These are phyloP conservation scores for Drosophila nigricruria DNA, from an alignment of 2,888 invertebrate species.

Conservation along the genomic window DNA sequence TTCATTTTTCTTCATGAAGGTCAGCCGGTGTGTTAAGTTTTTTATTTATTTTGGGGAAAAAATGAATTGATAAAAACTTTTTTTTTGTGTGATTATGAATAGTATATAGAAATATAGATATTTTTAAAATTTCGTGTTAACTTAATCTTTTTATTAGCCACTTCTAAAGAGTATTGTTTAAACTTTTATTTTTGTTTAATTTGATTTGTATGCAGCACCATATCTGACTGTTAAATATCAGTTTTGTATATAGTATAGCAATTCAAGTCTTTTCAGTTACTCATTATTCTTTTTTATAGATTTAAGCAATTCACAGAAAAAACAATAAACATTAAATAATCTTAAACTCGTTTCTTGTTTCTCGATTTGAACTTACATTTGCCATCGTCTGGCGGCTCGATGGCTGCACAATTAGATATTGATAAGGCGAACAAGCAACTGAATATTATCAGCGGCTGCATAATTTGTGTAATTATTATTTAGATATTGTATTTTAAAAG, in stretches of 20 bases:
- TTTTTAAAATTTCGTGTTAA: background rate
- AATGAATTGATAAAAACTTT: conserved; percentile 1
- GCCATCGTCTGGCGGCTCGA: conserved; percentile 72
- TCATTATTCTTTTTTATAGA: background rate
- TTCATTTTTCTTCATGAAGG: conserved; percentile 54
- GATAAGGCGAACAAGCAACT: conserved; percentile 57
- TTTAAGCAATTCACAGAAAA: background rate
- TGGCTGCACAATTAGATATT: conserved; percentile 41
- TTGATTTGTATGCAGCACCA: background rate
- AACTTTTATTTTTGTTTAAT: background rate
- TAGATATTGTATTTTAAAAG: conserved; percentile 6
- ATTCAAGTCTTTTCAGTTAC: background rate
- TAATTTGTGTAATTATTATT: conserved; percentile 30
- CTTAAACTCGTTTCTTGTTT: background rate
- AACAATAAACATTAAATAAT: background rate
- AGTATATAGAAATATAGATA: background rate
- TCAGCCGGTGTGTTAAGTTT: conserved; percentile 50
- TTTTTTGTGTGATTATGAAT: background rate
- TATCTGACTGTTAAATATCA: background rate
- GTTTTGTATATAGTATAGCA: background rate
- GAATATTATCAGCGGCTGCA: conserved; percentile 49
- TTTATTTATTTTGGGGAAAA: conserved; percentile 21
- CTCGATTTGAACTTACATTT: conserved; percentile 79
- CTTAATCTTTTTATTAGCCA: background rate
- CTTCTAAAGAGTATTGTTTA: background rate